Conservation (phyloP, 2,113 vertebrate species). For the Xiphophorus maculatus region DNA sequence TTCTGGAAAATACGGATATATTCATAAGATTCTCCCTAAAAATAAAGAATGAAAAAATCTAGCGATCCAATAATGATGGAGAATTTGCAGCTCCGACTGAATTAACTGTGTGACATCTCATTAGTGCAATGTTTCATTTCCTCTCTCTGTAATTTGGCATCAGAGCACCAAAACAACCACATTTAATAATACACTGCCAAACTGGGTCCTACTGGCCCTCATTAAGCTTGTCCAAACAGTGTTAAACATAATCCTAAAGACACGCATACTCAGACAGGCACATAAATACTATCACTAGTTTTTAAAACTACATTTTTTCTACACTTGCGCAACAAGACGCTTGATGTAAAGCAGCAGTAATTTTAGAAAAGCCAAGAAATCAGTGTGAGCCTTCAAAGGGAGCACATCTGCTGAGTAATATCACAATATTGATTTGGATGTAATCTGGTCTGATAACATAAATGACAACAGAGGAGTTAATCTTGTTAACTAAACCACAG, state of each 20-base stretch:
- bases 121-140: slow-evolving; percentile 49
- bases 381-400: slow-evolving; percentile 16
- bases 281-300: slow-evolving; percentile 12
- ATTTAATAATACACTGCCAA: slow-evolving; percentile 69
- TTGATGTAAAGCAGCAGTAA: slow-evolving; percentile 15
- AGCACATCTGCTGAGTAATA: slow-evolving; percentile 15
- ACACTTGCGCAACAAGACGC: slow-evolving; percentile 17
- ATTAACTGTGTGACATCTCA: slow-evolving; percentile 11
- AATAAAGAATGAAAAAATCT: neutral
- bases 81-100: slow-evolving; percentile 2
- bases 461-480: slow-evolving; percentile 45
- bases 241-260: slow-evolving; percentile 33
- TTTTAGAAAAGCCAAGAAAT: slow-evolving; percentile 34
- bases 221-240: slow-evolving; percentile 69
- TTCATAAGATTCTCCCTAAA: neutral
- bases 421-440: slow-evolving; percentile 54
- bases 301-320: slow-evolving; percentile 1
- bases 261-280: neutral
- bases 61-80: neutral
- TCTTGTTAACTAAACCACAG: slow-evolving; percentile 45
- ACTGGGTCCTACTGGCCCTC: slow-evolving; percentile 46
- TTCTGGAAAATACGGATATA: neutral
- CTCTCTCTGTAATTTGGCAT: slow-evolving; percentile 44
- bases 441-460: slow-evolving; percentile 28
- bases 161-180: slow-evolving; percentile 44